Conservation (phyloP, 2,797 vertebrate genomes). For the Acomys russatus region DNA sequence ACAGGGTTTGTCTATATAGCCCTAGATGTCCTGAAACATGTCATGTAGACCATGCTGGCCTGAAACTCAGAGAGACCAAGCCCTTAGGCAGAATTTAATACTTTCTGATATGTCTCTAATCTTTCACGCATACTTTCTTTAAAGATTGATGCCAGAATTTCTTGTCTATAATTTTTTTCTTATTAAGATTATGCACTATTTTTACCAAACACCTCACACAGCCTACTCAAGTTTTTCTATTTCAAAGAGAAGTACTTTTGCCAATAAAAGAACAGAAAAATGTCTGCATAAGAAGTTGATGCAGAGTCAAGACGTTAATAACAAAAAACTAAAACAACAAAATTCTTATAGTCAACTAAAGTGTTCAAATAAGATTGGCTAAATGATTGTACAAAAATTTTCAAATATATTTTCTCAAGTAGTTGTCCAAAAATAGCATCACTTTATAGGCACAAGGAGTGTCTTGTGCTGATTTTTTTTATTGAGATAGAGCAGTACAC, state of each 20-base stretch:
- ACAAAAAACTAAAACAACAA: conserved; percentile 41
- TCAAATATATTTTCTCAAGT: conserved; percentile 39
- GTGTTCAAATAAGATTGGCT: conserved; percentile 33
- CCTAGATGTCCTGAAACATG: background rate
- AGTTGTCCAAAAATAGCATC: background rate
- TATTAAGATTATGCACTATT: background rate
- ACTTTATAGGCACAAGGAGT: conserved; percentile 24
- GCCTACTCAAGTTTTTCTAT: background rate
- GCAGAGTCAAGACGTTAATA: conserved; percentile 39
- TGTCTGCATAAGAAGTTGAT: background rate
- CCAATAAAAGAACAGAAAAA: conserved; percentile 43
- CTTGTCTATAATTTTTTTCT: conserved; percentile 10
- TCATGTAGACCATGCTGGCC: background rate
- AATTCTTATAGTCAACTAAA: conserved; percentile 2
- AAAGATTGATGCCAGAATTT: background rate
- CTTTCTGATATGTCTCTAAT: background rate
- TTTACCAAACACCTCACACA: background rate
- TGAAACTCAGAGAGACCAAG: too few relatives aligned
- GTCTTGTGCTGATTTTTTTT: background rate
- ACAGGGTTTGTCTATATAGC: background rate
- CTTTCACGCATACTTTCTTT: background rate
- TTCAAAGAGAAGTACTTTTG: background rate
- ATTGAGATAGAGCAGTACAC: background rate
- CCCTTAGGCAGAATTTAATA: background rate
- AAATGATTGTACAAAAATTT: too few relatives aligned